Percentiles rank a stretch among this genome's conserved stretches.
phyloP scores from a whole-genome alignment of 2,113 vertebrate genomes.

The Platysternon megacephalum region DNA sequence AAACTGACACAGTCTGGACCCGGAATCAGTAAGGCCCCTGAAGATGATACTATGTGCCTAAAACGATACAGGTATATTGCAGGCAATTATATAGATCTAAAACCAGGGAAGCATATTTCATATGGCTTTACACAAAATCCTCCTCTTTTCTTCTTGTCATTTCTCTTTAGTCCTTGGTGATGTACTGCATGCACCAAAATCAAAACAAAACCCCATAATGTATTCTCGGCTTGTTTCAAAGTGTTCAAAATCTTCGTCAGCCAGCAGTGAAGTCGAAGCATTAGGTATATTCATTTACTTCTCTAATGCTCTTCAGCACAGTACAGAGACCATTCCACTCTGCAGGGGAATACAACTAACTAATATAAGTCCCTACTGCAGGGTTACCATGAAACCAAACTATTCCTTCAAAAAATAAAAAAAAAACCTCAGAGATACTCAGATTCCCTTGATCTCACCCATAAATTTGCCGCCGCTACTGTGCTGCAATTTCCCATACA shows the following conservation, averaged over 20 bases:
- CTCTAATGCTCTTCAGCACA: background rate
- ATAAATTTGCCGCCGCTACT: slow-evolving; percentile 24
- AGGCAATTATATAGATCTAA: background rate
- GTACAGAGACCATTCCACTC: background rate
- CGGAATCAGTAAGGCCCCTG: background rate
- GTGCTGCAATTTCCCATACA: background rate
- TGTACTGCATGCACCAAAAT: background rate
- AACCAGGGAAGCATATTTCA: background rate
- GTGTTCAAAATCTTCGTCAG: background rate
- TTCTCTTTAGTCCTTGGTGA: background rate
- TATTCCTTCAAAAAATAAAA: background rate
- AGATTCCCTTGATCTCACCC: slow-evolving; percentile 26
- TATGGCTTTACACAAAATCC: background rate
- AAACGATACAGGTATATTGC: background rate
- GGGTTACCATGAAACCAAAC: slow-evolving; percentile 16
- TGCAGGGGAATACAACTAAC: background rate
- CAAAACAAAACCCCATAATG: background rate
- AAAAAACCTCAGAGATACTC: background rate
- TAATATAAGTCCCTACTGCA: background rate
- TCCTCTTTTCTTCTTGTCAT: background rate
- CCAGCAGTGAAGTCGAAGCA: background rate
- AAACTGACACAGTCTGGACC: background rate
- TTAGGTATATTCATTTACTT: background rate
- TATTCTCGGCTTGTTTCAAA: background rate
- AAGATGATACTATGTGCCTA: background rate